These are phyloP conservation scores for Lordiphosa stackelbergi DNA, from an alignment of 1,140 invertebrate species.

Conservation along the genomic window DNA sequence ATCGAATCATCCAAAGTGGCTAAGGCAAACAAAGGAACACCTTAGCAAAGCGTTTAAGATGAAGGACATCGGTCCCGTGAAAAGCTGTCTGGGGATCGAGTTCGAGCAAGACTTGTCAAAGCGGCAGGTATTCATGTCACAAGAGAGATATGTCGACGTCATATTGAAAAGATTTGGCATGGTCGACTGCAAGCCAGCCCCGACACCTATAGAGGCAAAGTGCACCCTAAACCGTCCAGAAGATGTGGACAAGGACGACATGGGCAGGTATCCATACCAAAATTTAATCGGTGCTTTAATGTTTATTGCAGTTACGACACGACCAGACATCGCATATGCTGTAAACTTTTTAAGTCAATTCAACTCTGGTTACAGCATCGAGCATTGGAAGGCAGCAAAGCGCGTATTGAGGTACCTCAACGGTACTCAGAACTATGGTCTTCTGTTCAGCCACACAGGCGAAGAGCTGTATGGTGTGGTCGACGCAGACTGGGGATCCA, in stretches of 20 bases:
- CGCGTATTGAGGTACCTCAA: no score
- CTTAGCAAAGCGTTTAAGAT: conserved; percentile 8
- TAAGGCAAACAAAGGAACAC: conserved; percentile 1
- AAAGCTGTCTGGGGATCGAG: neutral
- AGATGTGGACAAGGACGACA: conserved; percentile 1
- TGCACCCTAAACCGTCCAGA: neutral
- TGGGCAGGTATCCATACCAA: conserved; percentile 19
- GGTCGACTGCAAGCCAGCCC: conserved; percentile 14
- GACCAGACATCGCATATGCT: conserved; percentile 3
- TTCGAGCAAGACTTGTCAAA: neutral
- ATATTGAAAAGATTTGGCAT: conserved; percentile 22
- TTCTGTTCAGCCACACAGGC: no score
- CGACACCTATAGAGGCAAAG: neutral
- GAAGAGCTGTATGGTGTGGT: no score
- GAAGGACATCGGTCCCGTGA: conserved; percentile 1
- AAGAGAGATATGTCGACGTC: conserved; percentile 10
- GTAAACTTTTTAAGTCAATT: conserved; percentile 5
- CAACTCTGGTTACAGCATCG: conserved; percentile 3
- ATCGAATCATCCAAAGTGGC: conserved; percentile 15
- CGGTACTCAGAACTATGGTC: no score
- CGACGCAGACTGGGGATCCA: no score
- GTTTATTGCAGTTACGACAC: conserved; percentile 28
- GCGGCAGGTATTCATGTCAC: neutral
- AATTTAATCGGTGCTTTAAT: conserved; percentile 30
- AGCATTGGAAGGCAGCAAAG: conserved; percentile 14